Evolutionary conservation across 2,113 vertebrate genomes (phyloP).

Genomic region (Dendrocopos noguchii): DNA sequence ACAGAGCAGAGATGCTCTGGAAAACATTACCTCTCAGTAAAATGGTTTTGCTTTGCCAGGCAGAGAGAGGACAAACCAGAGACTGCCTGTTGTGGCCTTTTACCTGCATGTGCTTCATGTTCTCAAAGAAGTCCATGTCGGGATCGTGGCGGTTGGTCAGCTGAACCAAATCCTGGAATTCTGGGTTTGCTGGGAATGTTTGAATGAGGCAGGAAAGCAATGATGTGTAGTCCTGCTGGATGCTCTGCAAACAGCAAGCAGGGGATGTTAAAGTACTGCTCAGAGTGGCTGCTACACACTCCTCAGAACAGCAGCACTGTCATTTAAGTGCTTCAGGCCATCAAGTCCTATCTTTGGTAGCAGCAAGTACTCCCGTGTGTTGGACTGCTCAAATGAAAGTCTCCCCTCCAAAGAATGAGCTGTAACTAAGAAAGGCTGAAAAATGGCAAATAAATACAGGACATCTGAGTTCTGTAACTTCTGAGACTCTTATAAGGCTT

Average conservation of each 20-base stretch:
- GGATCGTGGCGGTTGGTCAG: slow-evolving; percentile 89
- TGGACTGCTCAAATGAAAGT: neutral
- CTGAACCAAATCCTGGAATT: slow-evolving; percentile 93
- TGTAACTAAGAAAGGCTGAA: neutral
- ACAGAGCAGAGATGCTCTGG: neutral
- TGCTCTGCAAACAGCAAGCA: slow-evolving; percentile 76
- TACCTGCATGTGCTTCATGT: slow-evolving; percentile 99
- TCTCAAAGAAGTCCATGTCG: slow-evolving; percentile 97
- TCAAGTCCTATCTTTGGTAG: neutral
- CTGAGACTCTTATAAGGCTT: neutral
- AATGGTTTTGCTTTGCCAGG: neutral
- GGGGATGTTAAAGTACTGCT: neutral
- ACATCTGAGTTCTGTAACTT: neutral
- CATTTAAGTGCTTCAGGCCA: neutral
- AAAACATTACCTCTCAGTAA: neutral
- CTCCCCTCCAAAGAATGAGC: neutral
- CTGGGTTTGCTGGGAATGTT: slow-evolving; percentile 83
- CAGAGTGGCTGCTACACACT: neutral
- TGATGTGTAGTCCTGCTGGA: slow-evolving; percentile 92
- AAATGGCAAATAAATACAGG: neutral
- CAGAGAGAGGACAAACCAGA: neutral
- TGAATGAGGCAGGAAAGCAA: slow-evolving; percentile 92
- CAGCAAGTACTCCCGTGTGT: neutral
- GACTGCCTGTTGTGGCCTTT: neutral
- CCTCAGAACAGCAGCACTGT: neutral